Percentiles rank a stretch among this genome's conserved stretches.
These are phyloP conservation scores for Portunus trituberculatus DNA, from an alignment of 1,140 invertebrate genomes.

Conservation along the genomic window DNA sequence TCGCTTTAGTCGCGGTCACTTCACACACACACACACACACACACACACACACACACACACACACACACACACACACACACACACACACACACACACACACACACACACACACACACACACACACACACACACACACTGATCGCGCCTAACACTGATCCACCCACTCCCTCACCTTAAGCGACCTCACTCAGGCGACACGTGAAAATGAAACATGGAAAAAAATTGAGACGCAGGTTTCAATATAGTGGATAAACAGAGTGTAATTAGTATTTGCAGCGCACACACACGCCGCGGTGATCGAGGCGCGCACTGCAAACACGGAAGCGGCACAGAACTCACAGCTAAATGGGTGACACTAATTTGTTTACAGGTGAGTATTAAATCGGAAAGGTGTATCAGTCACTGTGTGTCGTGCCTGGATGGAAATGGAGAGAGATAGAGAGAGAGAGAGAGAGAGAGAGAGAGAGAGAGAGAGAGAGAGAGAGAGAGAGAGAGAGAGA, in stretches of 20 bases:
- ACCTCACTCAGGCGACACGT: neutral
- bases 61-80: too few relatives aligned
- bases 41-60: neutral
- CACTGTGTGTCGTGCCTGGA: neutral
- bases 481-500: slow-evolving; percentile 18
- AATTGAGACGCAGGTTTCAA: neutral
- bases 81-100: neutral
- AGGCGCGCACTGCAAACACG: neutral
- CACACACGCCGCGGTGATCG: neutral
- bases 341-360: slow-evolving; percentile 41
- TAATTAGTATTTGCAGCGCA: slow-evolving; percentile 11
- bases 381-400: slow-evolving; percentile 34
- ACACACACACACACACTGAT: neutral
- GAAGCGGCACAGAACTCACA: neutral
- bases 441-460: neutral
- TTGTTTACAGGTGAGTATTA: slow-evolving; percentile 26
- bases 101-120: too few relatives aligned
- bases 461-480: slow-evolving; percentile 32
- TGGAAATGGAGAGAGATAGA: neutral
- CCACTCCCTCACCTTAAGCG: neutral
- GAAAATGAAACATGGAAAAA: neutral
- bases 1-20: too few relatives aligned
- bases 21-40: neutral
- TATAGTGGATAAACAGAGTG: neutral
- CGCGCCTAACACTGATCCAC: neutral